Percentiles rank a stretch among this genome's conserved stretches.
Evolutionary conservation across 2,888 invertebrate genomes (phyloP).

Genomic region (Hyppa rectilinea): DNA sequence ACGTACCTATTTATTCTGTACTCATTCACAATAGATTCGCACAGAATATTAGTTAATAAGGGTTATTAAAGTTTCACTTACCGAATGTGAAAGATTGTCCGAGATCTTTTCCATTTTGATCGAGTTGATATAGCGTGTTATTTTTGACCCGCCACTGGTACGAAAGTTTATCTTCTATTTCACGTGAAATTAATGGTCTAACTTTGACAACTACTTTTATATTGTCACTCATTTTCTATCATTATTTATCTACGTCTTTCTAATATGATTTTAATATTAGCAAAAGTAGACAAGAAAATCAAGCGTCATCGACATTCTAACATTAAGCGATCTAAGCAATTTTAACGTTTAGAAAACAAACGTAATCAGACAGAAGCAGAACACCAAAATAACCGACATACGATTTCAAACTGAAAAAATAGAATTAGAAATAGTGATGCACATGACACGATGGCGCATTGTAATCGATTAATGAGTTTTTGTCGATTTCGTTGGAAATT

Average conservation of each 20-base stretch:
- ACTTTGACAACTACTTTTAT: slow-evolving; percentile 95
- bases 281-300: slow-evolving; percentile 50
- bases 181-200: slow-evolving; percentile 92
- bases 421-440: slow-evolving; percentile 48
- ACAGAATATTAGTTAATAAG: slow-evolving; percentile 30
- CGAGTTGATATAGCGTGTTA: slow-evolving; percentile 91
- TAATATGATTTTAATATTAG: slow-evolving; percentile 57
- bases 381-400: slow-evolving; percentile 80
- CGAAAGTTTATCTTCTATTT: slow-evolving; percentile 90
- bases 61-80: slow-evolving; percentile 70
- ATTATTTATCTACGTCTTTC: slow-evolving; percentile 61
- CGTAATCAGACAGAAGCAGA: slow-evolving; percentile 65
- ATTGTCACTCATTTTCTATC: slow-evolving; percentile 90
- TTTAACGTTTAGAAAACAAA: slow-evolving; percentile 55
- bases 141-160: slow-evolving; percentile 92
- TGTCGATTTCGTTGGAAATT: neutral
- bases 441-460: neutral
- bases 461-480: neutral
- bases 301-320: slow-evolving; percentile 52
- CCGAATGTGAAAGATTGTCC: slow-evolving; percentile 83
- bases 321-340: slow-evolving; percentile 41
- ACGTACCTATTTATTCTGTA: slow-evolving; percentile 55
- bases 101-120: slow-evolving; percentile 86
- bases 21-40: slow-evolving; percentile 63
- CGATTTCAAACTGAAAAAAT: slow-evolving; percentile 77